Conservation (phyloP, 2,888 invertebrate species). For the Agelastica alni region DNA sequence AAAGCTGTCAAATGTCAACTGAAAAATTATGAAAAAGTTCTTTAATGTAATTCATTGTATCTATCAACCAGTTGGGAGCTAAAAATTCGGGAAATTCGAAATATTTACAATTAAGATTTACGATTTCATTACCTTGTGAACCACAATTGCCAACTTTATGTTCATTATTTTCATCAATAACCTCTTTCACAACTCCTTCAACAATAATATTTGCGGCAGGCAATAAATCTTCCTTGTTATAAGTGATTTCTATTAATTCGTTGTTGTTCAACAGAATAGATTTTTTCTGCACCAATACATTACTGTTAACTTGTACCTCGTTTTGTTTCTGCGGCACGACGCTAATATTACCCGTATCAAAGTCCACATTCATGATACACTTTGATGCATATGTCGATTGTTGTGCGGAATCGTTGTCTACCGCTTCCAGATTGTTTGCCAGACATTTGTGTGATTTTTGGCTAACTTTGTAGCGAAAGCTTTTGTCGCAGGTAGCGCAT, state of each 20-base stretch:
- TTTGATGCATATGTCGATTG: constrained; percentile 17
- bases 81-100: too few relatives aligned
- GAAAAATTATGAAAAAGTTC: too few relatives aligned
- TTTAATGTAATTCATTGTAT: too few relatives aligned
- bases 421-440: constrained; percentile 64
- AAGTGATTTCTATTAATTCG: constrained; percentile 31
- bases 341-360: constrained; percentile 42
- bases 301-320: background rate
- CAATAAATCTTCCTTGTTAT: constrained; percentile 25
- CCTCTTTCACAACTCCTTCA: background rate
- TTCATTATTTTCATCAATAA: too few relatives aligned
- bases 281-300: constrained; percentile 24
- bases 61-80: too few relatives aligned
- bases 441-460: constrained; percentile 82
- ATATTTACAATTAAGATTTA: too few relatives aligned
- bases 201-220: background rate
- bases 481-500: constrained; percentile 79
- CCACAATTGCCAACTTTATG: too few relatives aligned
- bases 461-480: constrained; percentile 83
- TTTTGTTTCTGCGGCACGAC: constrained; percentile 32
- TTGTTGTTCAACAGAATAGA: constrained; percentile 28
- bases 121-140: too few relatives aligned
- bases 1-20: too few relatives aligned
- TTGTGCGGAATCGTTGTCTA: constrained; percentile 48
- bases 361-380: constrained; percentile 44